phyloP scores from a whole-genome alignment of 2,113 vertebrate species.

The Rynchops niger region DNA sequence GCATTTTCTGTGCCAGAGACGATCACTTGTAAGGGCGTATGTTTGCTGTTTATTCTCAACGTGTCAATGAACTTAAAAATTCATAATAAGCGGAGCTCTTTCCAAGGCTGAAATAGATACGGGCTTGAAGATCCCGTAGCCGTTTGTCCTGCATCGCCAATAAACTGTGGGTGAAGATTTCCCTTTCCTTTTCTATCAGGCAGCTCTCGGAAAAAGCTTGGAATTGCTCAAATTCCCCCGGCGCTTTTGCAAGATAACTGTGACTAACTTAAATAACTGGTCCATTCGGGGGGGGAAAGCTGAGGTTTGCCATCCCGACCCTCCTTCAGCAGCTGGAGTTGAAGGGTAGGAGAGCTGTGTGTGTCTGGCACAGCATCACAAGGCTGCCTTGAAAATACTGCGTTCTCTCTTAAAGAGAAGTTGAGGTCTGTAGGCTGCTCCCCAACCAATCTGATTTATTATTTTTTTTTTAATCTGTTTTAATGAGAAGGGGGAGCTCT shows the following conservation, averaged over 20 bases:
- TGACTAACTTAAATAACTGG: not conserved
- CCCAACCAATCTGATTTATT: not conserved
- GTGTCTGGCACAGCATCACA: not conserved
- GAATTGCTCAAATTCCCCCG: not conserved
- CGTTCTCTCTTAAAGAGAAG: not conserved
- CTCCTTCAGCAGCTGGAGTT: not conserved
- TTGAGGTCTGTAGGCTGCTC: not conserved
- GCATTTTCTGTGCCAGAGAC: conserved; percentile 1
- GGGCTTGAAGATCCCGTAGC: not conserved
- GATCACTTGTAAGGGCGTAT: not conserved
- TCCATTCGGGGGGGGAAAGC: not conserved
- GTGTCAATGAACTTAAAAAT: not conserved
- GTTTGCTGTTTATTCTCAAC: not conserved
- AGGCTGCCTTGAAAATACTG: not conserved
- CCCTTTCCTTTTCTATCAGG: not conserved
- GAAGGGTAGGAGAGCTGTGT: not conserved
- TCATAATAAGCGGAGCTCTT: not conserved
- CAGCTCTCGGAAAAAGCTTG: not conserved
- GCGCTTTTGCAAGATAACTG: not conserved
- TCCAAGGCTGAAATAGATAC: not conserved
- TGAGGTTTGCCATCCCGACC: not conserved
- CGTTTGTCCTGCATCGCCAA: accelerated
- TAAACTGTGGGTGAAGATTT: not conserved
- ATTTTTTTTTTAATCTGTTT: not conserved
- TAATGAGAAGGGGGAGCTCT: not conserved